Conservation (phyloP, 2,888 invertebrate genomes). For the Drosophila siamana region DNA sequence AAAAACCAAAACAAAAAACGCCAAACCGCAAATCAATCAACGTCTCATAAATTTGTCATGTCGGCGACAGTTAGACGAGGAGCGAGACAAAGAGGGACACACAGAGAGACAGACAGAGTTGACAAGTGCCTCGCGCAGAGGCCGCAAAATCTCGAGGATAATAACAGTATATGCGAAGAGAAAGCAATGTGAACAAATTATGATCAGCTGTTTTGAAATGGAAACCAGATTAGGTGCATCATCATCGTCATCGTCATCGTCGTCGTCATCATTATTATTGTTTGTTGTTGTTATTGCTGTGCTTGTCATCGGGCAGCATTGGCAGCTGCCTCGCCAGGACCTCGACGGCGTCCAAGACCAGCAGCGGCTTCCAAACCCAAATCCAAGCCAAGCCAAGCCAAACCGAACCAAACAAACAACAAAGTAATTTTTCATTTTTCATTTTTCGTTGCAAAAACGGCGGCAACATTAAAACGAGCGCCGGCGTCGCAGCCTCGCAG, state of each 20-base stretch:
- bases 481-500: constrained; percentile 44
- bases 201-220: constrained; percentile 69
- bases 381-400: too few species aligned
- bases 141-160: too few species aligned
- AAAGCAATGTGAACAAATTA: constrained; percentile 15
- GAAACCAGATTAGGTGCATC: constrained; percentile 71
- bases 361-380: not conserved
- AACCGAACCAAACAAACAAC: constrained; percentile 61
- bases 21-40: constrained; percentile 81
- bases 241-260: constrained; percentile 54
- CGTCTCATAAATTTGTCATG: constrained; percentile 82
- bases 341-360: constrained; percentile 24
- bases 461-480: constrained; percentile 71
- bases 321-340: constrained; percentile 34
- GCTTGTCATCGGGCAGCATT: constrained; percentile 34
- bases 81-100: not conserved
- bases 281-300: constrained; percentile 40
- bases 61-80: constrained; percentile 62
- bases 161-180: not conserved
- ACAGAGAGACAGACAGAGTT: not conserved
- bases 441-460: constrained; percentile 60
- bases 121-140: constrained; percentile 8
- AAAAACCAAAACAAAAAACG: too few species aligned
- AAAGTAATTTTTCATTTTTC: constrained; percentile 80
- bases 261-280: constrained; percentile 52